Conservation (phyloP, 2,888 invertebrate genomes). For the Lasioglossum oenotherae region DNA sequence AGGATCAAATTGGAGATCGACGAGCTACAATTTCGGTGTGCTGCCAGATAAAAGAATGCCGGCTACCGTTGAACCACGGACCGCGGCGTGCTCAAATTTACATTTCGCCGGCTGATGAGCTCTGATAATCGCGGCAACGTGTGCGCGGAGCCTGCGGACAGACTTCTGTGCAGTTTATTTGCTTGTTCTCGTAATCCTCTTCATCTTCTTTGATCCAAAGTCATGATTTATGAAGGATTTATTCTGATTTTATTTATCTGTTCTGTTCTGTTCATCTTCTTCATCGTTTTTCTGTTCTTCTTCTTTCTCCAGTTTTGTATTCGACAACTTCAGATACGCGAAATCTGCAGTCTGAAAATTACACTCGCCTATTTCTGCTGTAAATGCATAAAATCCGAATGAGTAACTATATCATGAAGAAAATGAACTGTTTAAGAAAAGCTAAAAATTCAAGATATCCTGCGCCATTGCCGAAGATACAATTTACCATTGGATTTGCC, state of each 20-base stretch:
- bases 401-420: too few relatives aligned
- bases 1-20: slow-evolving; percentile 5
- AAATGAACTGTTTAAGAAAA: not conserved
- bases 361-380: too few relatives aligned
- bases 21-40: not conserved
- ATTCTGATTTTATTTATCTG: not conserved
- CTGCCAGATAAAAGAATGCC: not conserved
- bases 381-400: not conserved
- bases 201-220: not conserved
- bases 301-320: too few relatives aligned
- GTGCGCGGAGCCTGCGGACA: not conserved
- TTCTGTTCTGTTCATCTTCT: not conserved
- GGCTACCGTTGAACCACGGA: not conserved
- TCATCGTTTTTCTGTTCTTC: too few relatives aligned
- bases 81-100: not conserved
- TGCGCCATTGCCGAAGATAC: too few relatives aligned
- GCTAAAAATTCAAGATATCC: too few relatives aligned
- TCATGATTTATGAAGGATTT: not conserved
- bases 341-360: too few relatives aligned
- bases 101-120: not conserved
- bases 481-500: not conserved
- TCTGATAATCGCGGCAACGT: not conserved
- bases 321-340: too few relatives aligned
- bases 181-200: too few relatives aligned
- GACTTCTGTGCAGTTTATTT: not conserved